Evolutionary conservation across 2,888 invertebrate genomes (phyloP), one percentile per base, ranked within the genome.

Genomic region (Drosophila kuntzei): DNA sequence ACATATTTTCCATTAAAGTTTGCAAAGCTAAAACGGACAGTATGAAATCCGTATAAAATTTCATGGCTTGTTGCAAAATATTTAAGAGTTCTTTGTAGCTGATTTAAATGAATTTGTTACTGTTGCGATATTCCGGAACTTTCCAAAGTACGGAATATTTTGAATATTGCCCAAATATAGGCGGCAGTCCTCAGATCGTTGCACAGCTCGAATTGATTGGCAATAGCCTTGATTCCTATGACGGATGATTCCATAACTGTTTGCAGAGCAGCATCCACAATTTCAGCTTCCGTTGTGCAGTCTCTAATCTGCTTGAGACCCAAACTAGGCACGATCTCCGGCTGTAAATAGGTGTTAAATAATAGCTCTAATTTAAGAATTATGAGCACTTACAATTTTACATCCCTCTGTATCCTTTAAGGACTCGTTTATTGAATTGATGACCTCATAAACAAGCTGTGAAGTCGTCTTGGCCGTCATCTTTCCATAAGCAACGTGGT

Each of bases 211-310:
- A 97, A 98, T 91, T 96, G 96, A 94, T 96, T 95, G 32, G 97
- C 97, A 36, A 98, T 97, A 92, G 95, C 95, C 96, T 98, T 98
- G 86, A 99, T 98, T 92, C 98, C 98, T 93, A 95, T 95, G 51
- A 98, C 98, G 44, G 99, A 97, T 89, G 97, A 94, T 92, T 99
- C 99, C 99, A 99, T 99, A 55, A 99, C 98, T 92, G 98, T 98
- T 92, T 98, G 98, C 54, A 99, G 94, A 66, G 99, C 99, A 73
- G 98, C 98, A 93, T 99, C 98, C 14, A 99, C 99, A 89, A 99
- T 99, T 91, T 99, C 99, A 90, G 99, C 98, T 92, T 99, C 99
- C 53, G 97, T 98, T 70, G 99, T 91, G 50, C 91, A 91, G 49
- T 92, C 89, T 0, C 88, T 79, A 1, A 91, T 81, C 27, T 29